Percentiles rank a stretch among this genome's conserved stretches.
Conservation (phyloP, 2,797 vertebrate genomes). For the Acrossocheilus wenchowensis region DNA sequence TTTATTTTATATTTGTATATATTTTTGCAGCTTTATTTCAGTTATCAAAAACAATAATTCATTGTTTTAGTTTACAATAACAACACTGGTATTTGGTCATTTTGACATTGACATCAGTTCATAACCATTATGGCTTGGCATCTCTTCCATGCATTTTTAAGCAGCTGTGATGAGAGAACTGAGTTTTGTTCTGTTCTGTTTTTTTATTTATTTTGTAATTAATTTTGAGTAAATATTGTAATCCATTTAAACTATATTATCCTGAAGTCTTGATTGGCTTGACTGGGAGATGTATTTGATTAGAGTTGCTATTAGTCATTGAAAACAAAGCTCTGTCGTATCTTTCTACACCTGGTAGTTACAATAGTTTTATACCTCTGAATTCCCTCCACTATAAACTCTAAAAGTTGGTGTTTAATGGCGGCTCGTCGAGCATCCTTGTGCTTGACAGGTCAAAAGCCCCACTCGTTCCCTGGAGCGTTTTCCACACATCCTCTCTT, state of each 20-base stretch:
- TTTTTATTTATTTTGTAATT: neutral
- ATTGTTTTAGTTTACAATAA: neutral
- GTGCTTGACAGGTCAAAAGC: constrained; percentile 55
- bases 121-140: neutral
- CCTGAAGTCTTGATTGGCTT: neutral
- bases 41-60: neutral
- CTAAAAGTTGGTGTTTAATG: constrained; percentile 45
- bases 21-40: neutral
- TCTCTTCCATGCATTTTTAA: neutral
- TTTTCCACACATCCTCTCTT: constrained; percentile 43
- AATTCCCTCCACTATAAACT: constrained; percentile 10
- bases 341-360: neutral
- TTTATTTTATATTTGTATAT: neutral
- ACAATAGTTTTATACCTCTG: constrained; percentile 17
- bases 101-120: neutral
- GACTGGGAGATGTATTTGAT: neutral
- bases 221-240: too few relatives aligned
- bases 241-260: neutral
- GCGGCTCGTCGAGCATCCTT: constrained; percentile 44
- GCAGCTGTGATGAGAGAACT: neutral
- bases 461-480: constrained; percentile 48
- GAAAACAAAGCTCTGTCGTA: neutral
- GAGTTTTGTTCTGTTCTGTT: too few relatives aligned
- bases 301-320: neutral
- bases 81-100: neutral